These are phyloP conservation scores for Philhelius pedissequus DNA, from an alignment of 2,888 invertebrate species.

Conservation along the genomic window DNA sequence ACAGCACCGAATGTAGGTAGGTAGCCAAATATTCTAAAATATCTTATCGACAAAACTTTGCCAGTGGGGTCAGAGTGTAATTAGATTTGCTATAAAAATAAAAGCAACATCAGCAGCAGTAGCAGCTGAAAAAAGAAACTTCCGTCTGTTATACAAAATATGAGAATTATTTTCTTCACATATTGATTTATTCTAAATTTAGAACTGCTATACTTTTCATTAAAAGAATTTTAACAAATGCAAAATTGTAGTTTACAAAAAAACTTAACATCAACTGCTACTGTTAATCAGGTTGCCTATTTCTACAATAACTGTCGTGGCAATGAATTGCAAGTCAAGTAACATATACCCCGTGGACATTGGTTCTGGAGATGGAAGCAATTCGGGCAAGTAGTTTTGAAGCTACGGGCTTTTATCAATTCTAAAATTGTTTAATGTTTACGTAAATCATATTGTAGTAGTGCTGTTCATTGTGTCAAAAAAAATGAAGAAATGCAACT, in stretches of 20 bases:
- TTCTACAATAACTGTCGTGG: slow-evolving; percentile 16
- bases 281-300: not conserved
- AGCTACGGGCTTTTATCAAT: not conserved
- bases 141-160: slow-evolving; percentile 47
- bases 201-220: slow-evolving; percentile 46
- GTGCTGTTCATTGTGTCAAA: not conserved
- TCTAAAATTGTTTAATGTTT: slow-evolving; percentile 18
- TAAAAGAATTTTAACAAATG: slow-evolving; percentile 10
- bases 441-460: slow-evolving; percentile 19
- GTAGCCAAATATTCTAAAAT: not conserved
- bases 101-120: slow-evolving; percentile 4
- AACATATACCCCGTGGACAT: not conserved
- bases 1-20: not conserved
- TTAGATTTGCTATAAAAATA: slow-evolving; percentile 48
- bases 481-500: not conserved
- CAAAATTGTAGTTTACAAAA: slow-evolving; percentile 43
- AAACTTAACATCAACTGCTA: not conserved
- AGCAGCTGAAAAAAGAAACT: slow-evolving; percentile 10
- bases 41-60: slow-evolving; percentile 53
- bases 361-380: not conserved
- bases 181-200: slow-evolving; percentile 63
- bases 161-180: slow-evolving; percentile 46
- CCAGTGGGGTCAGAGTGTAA: slow-evolving; percentile 47
- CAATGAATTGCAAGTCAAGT: slow-evolving; percentile 32
- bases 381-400: slow-evolving; percentile 37